phyloP scores from a whole-genome alignment of 2,113 vertebrate species.

The Oophaga pumilio region DNA sequence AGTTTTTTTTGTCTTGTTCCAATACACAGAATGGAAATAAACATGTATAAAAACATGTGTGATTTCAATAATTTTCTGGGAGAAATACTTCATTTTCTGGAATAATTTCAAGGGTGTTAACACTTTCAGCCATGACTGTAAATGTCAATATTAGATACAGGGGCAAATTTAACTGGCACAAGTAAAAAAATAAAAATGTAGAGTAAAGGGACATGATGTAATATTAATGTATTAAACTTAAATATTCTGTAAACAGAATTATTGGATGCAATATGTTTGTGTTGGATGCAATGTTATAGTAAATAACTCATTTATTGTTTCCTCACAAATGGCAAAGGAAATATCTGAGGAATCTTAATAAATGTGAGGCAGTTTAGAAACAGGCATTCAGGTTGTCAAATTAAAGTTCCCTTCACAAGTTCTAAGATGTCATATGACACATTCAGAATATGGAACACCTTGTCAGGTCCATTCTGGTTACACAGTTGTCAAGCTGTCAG shows the following conservation, averaged over 20 bases:
- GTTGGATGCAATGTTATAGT: neutral
- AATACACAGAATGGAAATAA: no score
- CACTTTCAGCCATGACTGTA: no score
- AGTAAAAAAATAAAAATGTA: no score
- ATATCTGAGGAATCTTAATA: neutral
- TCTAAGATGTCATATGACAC: slow-evolving; percentile 22
- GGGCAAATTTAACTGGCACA: no score
- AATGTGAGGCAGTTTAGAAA: neutral
- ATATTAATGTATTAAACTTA: no score
- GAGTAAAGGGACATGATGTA: neutral
- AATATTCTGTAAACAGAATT: neutral
- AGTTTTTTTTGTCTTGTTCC: no score
- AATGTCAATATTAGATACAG: no score
- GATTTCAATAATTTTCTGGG: no score
- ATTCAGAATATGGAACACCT: slow-evolving; percentile 6
- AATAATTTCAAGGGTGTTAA: no score
- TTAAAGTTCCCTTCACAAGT: neutral
- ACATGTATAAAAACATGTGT: no score
- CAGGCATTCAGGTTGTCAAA: neutral
- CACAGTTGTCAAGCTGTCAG: slow-evolving; percentile 35
- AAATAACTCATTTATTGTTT: neutral
- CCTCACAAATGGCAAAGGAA: neutral
- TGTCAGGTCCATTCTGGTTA: slow-evolving; percentile 29
- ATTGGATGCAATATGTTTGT: neutral
- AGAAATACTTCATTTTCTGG: no score